Conservation (phyloP, 1,140 invertebrate species). For the Heliconius melpomene region DNA sequence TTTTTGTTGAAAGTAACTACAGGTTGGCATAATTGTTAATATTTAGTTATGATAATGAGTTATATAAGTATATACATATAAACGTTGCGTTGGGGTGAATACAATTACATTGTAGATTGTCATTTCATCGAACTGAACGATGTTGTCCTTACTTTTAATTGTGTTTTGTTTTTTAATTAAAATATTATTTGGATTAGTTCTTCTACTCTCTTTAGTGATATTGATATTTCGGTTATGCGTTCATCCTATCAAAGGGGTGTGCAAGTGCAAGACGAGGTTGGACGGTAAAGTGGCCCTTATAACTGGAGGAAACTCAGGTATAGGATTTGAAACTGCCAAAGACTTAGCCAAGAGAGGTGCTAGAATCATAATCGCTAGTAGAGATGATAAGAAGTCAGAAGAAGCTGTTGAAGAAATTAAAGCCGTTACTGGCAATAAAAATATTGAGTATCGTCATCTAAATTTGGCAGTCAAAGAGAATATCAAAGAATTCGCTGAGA, state of each 20-base stretch:
- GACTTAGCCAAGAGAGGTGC: slow-evolving; percentile 46
- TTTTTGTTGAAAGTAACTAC: too few species aligned
- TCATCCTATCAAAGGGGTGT: slow-evolving; percentile 42
- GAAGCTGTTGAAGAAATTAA: slow-evolving; percentile 41
- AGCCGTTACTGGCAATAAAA: slow-evolving; percentile 29
- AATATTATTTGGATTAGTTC: not conserved
- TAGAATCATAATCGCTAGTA: slow-evolving; percentile 47
- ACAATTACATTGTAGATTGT: not conserved
- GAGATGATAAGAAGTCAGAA: slow-evolving; percentile 39
- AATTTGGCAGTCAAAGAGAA: slow-evolving; percentile 60
- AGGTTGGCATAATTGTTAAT: not conserved
- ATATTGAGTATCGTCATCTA: slow-evolving; percentile 50
- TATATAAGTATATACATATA: not conserved
- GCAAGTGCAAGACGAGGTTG: slow-evolving; percentile 44
- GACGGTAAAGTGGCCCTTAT: slow-evolving; percentile 45
- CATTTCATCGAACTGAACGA: not conserved
- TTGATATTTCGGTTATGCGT: slow-evolving; percentile 3
- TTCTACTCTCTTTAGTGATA: slow-evolving; percentile 17
- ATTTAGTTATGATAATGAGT: not conserved
- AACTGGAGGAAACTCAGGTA: slow-evolving; percentile 49
- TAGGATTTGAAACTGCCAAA: slow-evolving; percentile 47
- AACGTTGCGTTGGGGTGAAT: not conserved
- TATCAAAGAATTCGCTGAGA: slow-evolving; percentile 52
- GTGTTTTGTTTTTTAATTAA: slow-evolving; percentile 9
- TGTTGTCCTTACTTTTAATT: slow-evolving; percentile 11